These are phyloP conservation scores for Seriola rivoliana DNA, from an alignment of 2,113 vertebrate genomes.

Conservation along the genomic window DNA sequence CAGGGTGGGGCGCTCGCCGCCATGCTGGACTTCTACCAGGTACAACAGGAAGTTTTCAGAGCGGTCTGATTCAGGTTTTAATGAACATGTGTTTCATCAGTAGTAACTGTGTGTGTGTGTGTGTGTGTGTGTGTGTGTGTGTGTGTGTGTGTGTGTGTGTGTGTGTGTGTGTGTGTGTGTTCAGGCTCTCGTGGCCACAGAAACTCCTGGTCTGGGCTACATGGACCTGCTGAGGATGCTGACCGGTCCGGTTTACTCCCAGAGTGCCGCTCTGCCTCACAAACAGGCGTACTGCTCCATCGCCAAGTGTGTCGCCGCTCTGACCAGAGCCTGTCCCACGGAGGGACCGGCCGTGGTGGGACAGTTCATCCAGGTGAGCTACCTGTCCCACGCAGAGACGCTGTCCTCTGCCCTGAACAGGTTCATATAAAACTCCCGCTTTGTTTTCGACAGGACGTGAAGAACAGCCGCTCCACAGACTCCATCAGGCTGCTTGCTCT, in stretches of 20 bases:
- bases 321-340: conserved; percentile 95
- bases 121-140: neutral
- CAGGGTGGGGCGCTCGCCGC: conserved; percentile 97
- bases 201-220: conserved; percentile 93
- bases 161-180: conserved; percentile 9
- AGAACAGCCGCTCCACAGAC: conserved; percentile 98
- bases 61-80: too few relatives aligned
- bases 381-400: neutral
- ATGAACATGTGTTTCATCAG: neutral
- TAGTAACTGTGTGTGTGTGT: neutral
- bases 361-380: conserved; percentile 93
- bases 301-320: conserved; percentile 97
- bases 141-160: neutral
- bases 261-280: conserved; percentile 95
- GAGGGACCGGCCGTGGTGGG: conserved; percentile 97
- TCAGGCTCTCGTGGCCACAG: conserved; percentile 92
- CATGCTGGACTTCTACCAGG: conserved; percentile 98
- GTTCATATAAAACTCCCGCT: neutral
- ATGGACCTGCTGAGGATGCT: conserved; percentile 99
- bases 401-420: too few relatives aligned
- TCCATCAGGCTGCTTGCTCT: conserved; percentile 96
- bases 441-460: conserved; percentile 86
- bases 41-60: neutral
- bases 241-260: conserved; percentile 96
- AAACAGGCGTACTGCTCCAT: conserved; percentile 99